phyloP scores from a whole-genome alignment of 2,888 invertebrate species.

The Pachycephus smyrnensis region DNA sequence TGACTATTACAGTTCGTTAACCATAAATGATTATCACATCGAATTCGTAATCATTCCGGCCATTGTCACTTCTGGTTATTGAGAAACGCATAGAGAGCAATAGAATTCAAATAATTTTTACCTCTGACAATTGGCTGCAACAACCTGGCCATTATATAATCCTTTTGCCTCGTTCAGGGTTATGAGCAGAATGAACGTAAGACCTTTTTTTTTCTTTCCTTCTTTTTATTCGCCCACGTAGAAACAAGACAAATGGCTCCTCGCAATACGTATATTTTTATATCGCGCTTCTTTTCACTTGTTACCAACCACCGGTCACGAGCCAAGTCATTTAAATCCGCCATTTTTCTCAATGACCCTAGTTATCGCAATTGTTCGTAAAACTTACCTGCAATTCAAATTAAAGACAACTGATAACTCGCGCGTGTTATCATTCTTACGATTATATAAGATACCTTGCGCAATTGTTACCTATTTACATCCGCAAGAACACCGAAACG shows the following conservation, averaged over 20 bases:
- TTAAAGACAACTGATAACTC: no score
- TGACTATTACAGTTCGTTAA: not conserved
- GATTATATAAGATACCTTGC: no score
- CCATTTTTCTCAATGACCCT: no score
- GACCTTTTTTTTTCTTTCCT: not conserved
- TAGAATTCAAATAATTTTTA: not conserved
- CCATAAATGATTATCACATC: not conserved
- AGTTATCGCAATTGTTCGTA: no score
- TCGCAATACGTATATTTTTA: not conserved
- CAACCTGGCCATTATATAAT: not conserved
- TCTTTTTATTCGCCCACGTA: not conserved
- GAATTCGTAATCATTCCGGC: not conserved
- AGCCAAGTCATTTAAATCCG: not conserved
- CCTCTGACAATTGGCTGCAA: not conserved
- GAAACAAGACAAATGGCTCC: not conserved
- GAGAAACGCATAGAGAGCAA: not conserved
- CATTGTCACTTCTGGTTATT: not conserved
- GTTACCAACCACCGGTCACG: not conserved
- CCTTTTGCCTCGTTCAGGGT: not conserved
- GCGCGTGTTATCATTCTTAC: no score
- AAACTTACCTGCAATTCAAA: no score
- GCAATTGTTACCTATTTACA: not conserved
- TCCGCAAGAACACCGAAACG: not conserved
- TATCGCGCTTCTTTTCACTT: not conserved
- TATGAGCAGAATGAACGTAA: not conserved